Base-by-base conservation (phyloP, 2,888 invertebrate genomes). In the Dorcus hopei region DNA sequence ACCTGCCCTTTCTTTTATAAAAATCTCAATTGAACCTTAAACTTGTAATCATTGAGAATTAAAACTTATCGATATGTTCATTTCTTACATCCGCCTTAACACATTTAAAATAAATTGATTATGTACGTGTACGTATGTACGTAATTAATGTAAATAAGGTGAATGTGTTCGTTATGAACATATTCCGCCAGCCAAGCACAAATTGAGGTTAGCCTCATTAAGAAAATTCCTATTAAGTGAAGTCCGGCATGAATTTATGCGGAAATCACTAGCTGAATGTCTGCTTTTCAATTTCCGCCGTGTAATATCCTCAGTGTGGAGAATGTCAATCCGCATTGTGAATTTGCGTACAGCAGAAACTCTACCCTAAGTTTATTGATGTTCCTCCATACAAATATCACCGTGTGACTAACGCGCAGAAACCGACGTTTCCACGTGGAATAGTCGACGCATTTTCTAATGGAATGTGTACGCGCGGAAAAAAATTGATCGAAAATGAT, bases 211-310 rank as follows among this genome's bases (percentile, higher is more conserved):
- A 50, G 41, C 50, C 50, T 56, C 56, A 61, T 55, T 58, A 61
- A 61, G 61, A 61, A 61, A 56, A 56, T 58, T 61, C 61, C 61
- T 58, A 61, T 61, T 61, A 61, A 58, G 53, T 56, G 53, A 52
- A 54, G 59, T 58, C 58, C 56, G 53, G 61, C 56, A 55, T 61
- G 58, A 62, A 50, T 50, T 33, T 54, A 58, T 54, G 43, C 54
- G 59, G 59, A 60, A 60, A 60, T 60, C 59, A 53, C 52, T 53
- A 47, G 69, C 69, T 71, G 67, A 70, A 70, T 70, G 70, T 61
- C 65, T 67, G 70, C 70, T 69, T 72, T 72, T 72, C 74, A 75
- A 75, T 75, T 75, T 75, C 75, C 75, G 71, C 71, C 67, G 61
- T 63, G 67, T 65, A 72, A 72, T 70, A 65, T 68, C 67, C 70